Base-by-base conservation (phyloP, 1,140 invertebrate genomes). In the Plutomurus gul region DNA sequence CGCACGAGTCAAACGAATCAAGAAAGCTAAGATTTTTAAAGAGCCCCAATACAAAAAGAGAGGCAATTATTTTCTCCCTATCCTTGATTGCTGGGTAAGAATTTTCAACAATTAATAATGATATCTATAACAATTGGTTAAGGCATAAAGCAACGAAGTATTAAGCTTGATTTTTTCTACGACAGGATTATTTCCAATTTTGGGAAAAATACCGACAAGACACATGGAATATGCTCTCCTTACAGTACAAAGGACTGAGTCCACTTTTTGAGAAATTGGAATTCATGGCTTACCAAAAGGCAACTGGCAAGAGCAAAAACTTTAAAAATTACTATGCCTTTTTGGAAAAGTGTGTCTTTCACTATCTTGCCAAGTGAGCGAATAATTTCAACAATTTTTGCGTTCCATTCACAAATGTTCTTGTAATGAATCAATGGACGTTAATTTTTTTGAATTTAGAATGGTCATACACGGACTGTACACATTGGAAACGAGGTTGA, bases 401-500 rank as follows among this genome's bases (percentile, higher is more conserved):
- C 20, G 8, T 60, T 4, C 1, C 4, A 1, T 33, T n/a, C 18
- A 36, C 16, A 37, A 11, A 27, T 13, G n/a, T 70, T 36, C 25
- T 36, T 22, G 13, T 1, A 10, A 13, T 4, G 30, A 37, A 5
- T 8, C 10, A 11, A 33, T 13, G 13, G 1, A n/a, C 30, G 22
- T 4, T 1, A 30, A 60, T 77, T 7, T 25, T 22, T 8, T 33
- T 39, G 16, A 11, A 47, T n/a, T 78, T 30, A 11, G 6, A 18
- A 51, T 79, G 47, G 20, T 78, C 85, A 43, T 82, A 82, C 70
- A 90, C 56, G 96, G 95, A 85, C 85, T 96, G 27, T 89, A 92
- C 79, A 84, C 87, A 20, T 93, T 95, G 84, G 90, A 92, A 60
- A 84, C 87, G n/a, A 87, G 89, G 13, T 84, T 96, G 11, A 87